Percentiles rank a stretch among this genome's conserved stretches.
Conservation (phyloP, 2,888 invertebrate species). For the Thereva nobilitata region DNA sequence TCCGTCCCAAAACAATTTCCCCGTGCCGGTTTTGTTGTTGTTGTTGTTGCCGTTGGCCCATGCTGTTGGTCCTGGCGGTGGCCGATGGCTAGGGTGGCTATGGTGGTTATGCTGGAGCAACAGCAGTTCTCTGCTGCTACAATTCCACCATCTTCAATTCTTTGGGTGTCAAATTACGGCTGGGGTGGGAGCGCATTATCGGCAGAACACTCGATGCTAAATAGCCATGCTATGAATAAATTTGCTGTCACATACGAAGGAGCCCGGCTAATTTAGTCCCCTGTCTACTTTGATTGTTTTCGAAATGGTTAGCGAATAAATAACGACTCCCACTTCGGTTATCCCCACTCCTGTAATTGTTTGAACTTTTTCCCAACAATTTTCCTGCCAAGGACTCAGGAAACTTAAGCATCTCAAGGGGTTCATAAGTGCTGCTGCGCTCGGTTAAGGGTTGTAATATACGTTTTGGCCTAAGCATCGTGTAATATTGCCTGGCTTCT, state of each 20-base stretch:
- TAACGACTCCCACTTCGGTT: too few relatives aligned
- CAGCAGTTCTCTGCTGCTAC: not conserved
- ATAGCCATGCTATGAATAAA: constrained; percentile 30
- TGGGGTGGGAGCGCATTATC: constrained; percentile 24
- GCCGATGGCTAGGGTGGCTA: too few relatives aligned
- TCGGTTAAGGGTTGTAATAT: too few relatives aligned
- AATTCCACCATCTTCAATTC: constrained; percentile 26
- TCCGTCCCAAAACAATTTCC: constrained; percentile 33
- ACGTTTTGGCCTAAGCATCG: too few relatives aligned
- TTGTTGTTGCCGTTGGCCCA: not conserved
- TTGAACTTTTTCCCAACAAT: too few relatives aligned
- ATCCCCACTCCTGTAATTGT: too few relatives aligned
- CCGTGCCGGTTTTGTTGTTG: constrained; percentile 23
- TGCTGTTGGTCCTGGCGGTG: too few relatives aligned
- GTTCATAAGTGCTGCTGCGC: too few relatives aligned
- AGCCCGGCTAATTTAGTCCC: constrained; percentile 22
- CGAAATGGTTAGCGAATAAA: not conserved
- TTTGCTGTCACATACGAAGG: constrained; percentile 29
- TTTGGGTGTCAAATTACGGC: constrained; percentile 32
- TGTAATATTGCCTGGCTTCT: too few relatives aligned
- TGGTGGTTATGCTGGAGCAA: too few relatives aligned
- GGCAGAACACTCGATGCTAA: constrained; percentile 30
- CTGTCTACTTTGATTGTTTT: constrained; percentile 2
- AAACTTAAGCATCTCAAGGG: too few relatives aligned
- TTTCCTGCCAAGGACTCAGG: too few relatives aligned